These are phyloP conservation scores for Vombatus ursinus DNA, from an alignment of 2,113 vertebrate species.

Conservation along the genomic window DNA sequence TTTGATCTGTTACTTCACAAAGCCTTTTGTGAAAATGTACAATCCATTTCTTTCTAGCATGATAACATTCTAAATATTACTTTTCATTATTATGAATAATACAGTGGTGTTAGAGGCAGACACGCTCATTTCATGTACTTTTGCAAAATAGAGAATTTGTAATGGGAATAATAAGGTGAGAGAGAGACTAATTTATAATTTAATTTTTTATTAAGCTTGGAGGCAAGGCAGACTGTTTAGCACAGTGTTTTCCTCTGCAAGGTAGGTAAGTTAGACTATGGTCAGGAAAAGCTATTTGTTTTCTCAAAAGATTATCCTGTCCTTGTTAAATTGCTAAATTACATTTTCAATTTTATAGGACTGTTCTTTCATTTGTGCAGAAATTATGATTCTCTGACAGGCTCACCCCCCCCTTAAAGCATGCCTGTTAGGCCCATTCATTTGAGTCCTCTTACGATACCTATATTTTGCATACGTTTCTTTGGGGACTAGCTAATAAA, in stretches of 20 bases:
- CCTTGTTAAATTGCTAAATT: constrained; percentile 74
- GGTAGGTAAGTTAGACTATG: constrained; percentile 61
- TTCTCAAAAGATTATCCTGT: constrained; percentile 73
- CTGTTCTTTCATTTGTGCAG: constrained; percentile 74
- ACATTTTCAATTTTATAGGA: constrained; percentile 73
- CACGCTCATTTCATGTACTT: constrained; percentile 2
- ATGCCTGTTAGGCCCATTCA: constrained; percentile 71
- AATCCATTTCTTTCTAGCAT: constrained; percentile 55
- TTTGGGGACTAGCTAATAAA: constrained; percentile 66
- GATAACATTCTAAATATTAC: constrained; percentile 39
- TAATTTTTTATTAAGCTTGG: constrained; percentile 68
- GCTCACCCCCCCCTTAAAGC: constrained; percentile 51
- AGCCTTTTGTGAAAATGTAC: constrained; percentile 40
- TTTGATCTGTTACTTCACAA: constrained; percentile 48
- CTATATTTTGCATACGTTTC: constrained; percentile 42
- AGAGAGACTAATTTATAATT: constrained; percentile 65
- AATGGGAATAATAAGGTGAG: constrained; percentile 43
- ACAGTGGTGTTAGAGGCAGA: constrained; percentile 32
- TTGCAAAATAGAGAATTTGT: constrained; percentile 7
- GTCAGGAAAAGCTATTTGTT: constrained; percentile 73
- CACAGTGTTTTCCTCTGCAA: constrained; percentile 56
- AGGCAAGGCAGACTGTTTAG: constrained; percentile 53
- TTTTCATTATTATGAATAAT: constrained; percentile 43
- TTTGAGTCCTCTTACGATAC: constrained; percentile 67
- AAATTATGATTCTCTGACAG: constrained; percentile 66